Conservation (phyloP, 2,797 vertebrate species). For the Gallinago stenura region DNA sequence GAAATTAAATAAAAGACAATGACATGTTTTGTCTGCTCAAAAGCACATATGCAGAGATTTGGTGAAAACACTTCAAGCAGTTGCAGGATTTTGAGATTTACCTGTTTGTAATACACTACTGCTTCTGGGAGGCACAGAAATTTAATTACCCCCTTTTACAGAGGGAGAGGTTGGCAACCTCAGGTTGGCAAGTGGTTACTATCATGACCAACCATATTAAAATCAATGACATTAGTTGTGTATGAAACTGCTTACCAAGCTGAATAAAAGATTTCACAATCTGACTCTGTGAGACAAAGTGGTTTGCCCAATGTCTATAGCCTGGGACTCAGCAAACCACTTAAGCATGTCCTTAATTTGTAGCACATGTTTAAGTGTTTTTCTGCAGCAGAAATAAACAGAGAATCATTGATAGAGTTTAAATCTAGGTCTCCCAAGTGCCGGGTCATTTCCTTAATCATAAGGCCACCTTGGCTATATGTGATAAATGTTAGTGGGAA, state of each 20-base stretch:
- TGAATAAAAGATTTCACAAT: constrained; percentile 34
- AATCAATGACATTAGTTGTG: neutral
- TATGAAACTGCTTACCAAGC: neutral
- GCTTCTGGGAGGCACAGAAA: neutral
- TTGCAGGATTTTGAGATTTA: neutral
- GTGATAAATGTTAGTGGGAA: neutral
- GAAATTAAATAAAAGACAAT: neutral
- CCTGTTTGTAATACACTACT: neutral
- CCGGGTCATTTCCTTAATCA: constrained; percentile 15
- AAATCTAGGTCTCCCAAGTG: neutral
- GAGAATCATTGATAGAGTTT: neutral
- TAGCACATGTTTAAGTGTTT: constrained; percentile 31
- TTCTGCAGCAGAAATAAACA: constrained; percentile 34
- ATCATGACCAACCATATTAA: neutral
- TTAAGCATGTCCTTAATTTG: constrained; percentile 36
- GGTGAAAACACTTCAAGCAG: neutral
- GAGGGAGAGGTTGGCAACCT: neutral
- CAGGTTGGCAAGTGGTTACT: neutral
- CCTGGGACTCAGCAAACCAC: constrained; percentile 21
- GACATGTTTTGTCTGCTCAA: neutral
- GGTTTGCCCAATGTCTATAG: constrained; percentile 15
- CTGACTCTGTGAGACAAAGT: constrained; percentile 7
- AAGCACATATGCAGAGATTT: neutral
- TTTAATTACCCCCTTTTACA: neutral
- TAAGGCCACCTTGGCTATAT: neutral